Conservation (phyloP, 2,113 vertebrate species). For the Tenrec ecaudatus region DNA sequence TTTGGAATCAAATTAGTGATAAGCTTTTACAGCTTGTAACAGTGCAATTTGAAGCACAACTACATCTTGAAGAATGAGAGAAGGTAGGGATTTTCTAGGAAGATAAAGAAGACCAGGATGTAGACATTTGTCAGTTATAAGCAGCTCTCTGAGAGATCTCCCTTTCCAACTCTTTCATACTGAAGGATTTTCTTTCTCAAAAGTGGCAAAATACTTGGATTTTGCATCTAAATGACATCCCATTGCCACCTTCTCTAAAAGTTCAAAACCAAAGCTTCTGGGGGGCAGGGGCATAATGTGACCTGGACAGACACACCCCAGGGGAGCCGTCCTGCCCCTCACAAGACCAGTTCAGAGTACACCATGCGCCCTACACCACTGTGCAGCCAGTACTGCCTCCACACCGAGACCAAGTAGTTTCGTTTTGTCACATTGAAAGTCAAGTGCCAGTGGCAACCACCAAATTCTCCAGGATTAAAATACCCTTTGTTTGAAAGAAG, state of each 20-base stretch:
- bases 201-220: background rate
- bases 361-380: background rate
- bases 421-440: slow-evolving; percentile 76
- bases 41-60: too few species aligned
- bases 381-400: slow-evolving; percentile 55
- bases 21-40: background rate
- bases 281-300: background rate
- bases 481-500: slow-evolving; percentile 77
- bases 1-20: background rate
- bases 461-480: slow-evolving; percentile 63
- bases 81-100: background rate
- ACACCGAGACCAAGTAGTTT: slow-evolving; percentile 72
- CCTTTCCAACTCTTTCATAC: background rate
- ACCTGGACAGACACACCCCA: background rate
- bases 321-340: background rate
- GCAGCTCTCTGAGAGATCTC: background rate
- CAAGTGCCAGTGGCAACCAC: slow-evolving; percentile 77
- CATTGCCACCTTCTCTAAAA: background rate
- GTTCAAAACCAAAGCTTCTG: background rate
- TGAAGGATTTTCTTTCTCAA: background rate
- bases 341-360: background rate
- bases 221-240: background rate
- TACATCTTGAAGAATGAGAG: background rate
- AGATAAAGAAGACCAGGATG: background rate
- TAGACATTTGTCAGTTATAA: background rate